phyloP scores from a whole-genome alignment of 2,113 vertebrate species.

The Gobius niger region DNA sequence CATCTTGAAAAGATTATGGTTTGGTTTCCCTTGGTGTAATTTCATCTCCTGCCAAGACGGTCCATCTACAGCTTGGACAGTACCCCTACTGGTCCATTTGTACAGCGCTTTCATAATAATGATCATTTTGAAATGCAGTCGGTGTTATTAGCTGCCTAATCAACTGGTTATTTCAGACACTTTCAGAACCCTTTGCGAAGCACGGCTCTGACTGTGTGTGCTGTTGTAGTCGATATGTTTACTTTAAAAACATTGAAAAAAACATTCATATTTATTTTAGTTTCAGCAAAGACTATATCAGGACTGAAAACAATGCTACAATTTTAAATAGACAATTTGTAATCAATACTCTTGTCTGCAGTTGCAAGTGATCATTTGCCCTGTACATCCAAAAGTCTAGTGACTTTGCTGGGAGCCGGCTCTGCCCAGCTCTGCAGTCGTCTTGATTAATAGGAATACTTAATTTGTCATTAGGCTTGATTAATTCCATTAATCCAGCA shows the following conservation, averaged over 20 bases:
- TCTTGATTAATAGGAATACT: conserved; percentile 78
- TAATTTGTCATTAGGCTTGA: conserved; percentile 78
- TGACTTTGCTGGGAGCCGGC: conserved; percentile 18
- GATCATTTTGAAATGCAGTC: conserved; percentile 6
- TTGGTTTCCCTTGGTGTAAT: conserved; percentile 38
- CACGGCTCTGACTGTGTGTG: not conserved
- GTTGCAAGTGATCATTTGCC: not conserved
- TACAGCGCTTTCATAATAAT: not conserved
- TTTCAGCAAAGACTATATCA: no score
- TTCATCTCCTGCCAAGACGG: conserved; percentile 32
- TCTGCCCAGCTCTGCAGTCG: conserved; percentile 47
- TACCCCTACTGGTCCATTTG: conserved; percentile 14
- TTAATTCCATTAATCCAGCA: conserved; percentile 75
- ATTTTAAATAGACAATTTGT: not conserved
- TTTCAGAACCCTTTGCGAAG: not conserved
- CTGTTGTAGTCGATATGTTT: not conserved
- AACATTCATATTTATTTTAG: no score
- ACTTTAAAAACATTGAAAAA: no score
- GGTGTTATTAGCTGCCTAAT: conserved; percentile 8
- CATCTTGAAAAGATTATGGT: conserved; percentile 59
- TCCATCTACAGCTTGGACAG: conserved; percentile 20
- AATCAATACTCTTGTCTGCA: not conserved
- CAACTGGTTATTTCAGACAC: not conserved
- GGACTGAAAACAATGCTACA: no score
- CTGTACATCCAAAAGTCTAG: conserved; percentile 11